phyloP scores from a whole-genome alignment of 2,113 vertebrate genomes.

The Phodopus roborovskii region DNA sequence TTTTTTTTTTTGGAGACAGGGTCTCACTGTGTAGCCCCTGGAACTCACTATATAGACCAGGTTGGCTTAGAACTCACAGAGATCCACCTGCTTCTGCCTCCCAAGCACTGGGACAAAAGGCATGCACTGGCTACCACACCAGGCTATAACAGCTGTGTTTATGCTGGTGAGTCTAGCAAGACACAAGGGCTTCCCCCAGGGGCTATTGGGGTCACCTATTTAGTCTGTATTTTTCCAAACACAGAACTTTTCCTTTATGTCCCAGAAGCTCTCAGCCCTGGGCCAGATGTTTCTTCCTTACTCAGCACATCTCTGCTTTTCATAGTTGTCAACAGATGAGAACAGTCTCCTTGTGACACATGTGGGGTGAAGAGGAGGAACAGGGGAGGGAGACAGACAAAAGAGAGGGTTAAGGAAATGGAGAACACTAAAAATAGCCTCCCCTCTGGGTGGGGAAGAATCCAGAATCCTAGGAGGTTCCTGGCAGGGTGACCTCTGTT shows the following conservation, averaged over 20 bases:
- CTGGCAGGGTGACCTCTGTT: slow-evolving; percentile 22
- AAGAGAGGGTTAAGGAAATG: neutral
- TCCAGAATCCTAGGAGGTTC: neutral
- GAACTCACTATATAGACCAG: neutral
- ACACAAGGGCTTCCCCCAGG: neutral
- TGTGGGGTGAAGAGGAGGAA: neutral
- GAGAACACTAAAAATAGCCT: slow-evolving; percentile 55
- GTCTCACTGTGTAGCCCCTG: neutral
- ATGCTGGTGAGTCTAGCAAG: neutral
- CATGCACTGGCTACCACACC: neutral
- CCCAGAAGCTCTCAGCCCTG: neutral
- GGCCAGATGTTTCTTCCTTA: neutral
- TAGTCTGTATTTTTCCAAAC: slow-evolving; percentile 47
- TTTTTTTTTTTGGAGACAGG: neutral
- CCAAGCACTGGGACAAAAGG: neutral
- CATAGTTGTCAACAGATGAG: neutral
- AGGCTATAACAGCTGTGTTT: neutral
- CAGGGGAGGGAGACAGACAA: neutral
- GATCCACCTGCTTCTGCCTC: neutral
- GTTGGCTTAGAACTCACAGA: neutral
- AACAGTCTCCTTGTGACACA: neutral
- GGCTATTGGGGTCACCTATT: neutral
- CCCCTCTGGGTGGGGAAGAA: neutral
- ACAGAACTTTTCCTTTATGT: neutral
- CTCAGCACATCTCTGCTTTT: neutral